Evolutionary conservation across 37 sponge, comb jelly and placozoan genomes (phyloP).

Genomic region (Tethya wilhelma): DNA sequence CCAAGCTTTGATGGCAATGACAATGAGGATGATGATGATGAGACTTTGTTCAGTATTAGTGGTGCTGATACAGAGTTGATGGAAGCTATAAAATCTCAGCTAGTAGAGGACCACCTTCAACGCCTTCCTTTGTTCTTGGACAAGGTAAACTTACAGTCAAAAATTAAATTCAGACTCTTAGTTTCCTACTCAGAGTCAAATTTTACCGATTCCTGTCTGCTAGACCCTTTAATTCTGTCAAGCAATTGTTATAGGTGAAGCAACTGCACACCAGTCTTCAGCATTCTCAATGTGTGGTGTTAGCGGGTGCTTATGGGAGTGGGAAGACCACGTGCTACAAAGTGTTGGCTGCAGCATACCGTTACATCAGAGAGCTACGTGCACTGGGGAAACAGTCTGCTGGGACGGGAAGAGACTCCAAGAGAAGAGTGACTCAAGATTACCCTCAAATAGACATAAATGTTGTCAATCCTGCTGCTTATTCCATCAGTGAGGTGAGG

Average conservation of each 20-base stretch:
- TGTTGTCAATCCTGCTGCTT: conserved; percentile 48
- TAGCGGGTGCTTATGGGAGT: conserved; percentile 46
- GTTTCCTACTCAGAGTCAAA: too few species aligned
- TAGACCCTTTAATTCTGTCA: neutral
- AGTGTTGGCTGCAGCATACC: conserved; percentile 58
- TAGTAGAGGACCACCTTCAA: conserved; percentile 58
- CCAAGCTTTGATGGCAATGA: neutral
- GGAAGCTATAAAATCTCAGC: conserved; percentile 54
- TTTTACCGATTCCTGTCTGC: too few species aligned
- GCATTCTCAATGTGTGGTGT: conserved; percentile 16
- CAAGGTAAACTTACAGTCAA: conserved; percentile 42
- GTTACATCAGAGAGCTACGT: conserved; percentile 6
- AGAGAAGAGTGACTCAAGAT: neutral
- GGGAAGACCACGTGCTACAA: conserved; percentile 63
- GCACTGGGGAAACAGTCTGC: neutral
- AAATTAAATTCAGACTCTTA: too few species aligned
- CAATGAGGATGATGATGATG: neutral
- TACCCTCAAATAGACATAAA: conserved; percentile 39
- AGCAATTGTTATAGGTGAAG: conserved; percentile 31
- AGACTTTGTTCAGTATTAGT: neutral
- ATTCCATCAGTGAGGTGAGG: conserved; percentile 62
- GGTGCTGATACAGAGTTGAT: conserved; percentile 7
- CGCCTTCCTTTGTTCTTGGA: conserved; percentile 40
- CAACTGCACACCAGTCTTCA: conserved; percentile 58
- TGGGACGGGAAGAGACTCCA: neutral